Evolutionary conservation across 2,888 invertebrate genomes (phyloP), one percentile per base, ranked within the genome.

Genomic region (Agrenia bidenticulata): DNA sequence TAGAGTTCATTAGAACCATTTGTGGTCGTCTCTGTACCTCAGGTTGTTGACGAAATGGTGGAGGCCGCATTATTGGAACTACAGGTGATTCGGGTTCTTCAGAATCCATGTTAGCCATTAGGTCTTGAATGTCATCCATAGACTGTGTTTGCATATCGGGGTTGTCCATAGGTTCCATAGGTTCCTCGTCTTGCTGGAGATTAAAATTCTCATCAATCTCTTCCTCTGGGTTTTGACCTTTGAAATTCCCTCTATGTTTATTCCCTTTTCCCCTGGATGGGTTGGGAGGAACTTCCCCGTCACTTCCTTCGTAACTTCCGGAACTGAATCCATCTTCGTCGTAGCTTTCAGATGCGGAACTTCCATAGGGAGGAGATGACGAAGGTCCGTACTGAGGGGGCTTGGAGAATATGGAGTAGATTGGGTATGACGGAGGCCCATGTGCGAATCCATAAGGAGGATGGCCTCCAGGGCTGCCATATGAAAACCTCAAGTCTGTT

Each of bases 61-160:
- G n/a, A n/a, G n/a, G n/a, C n/a, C n/a, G n/a, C n/a, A n/a, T n/a
- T n/a, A n/a, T n/a, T n/a, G n/a, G n/a, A n/a, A 39, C 49, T 11
- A 49, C 49, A n/a, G 11, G 49, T n/a, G 49, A 49, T n/a, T 49
- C 19, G 9, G 49, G 49, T n/a, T 49, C 49, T 49, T 49, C 49
- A n/a, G 49, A 7, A 7, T 21, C 51, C 24, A 51, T 24, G 7
- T 51, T 23, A 5, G 9, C 21, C 45, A n/a, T 45, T 7, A 24
- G 24, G 7, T 15, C 21, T 9, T 2, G 5, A 9, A 51, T 51
- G 17, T 51, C 19, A 7, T 17, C 15, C 51, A 51, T 51, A 4
- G 51, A 15, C 15, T 15, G 5, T 9, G 17, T 32, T 32, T 32
- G 32, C 5, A 32, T 11, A 21, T 24, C 4, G 2, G 15, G 51